Base-by-base conservation (phyloP, 2,113 vertebrate species). In the Pithys albifrons region DNA sequence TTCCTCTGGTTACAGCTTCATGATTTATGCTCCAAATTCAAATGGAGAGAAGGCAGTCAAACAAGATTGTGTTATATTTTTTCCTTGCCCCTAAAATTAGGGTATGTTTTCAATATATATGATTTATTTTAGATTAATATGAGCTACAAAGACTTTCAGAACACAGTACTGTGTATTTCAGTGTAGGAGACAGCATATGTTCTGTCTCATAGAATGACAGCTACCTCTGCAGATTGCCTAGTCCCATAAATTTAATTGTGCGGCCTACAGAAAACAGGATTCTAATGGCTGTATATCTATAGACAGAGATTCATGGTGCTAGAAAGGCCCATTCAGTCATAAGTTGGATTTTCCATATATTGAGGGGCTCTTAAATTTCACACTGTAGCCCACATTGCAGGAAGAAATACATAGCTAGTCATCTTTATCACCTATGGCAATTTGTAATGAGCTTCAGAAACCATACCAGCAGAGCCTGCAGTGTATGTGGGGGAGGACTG, bases 361-460 rank as follows among this genome's bases (percentile, higher is more conserved):
- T 95, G 79, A 92, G 86, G n/a, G 29, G 25, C 74, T 93, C 92
- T 73, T 85, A 95, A 91, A 93, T 93, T 69, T 90, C 54, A 41
- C 78, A 49, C 24, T 52, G 85, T 78, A 82, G 66, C 85, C 74
- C 70, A 61, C 80, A 81, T 20, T 61, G 31, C 31, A 65, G 91
- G 58, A 89, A 82, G 85, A 89, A 92, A 89, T 93, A 82, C 73
- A 79, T 1, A 82, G 46, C 85, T 43, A 57, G 64, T 93, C 54
- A 89, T 66, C 75, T 91, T 91, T 88, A 88, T 88, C 91, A 85
- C 64, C 85, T 24, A 6, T 15, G 74, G 58, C 87, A 83, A 62
- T 31, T 66, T 54, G 58, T 61, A 72, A 85, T 48, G 37, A 87
- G 54, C 62, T 94, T 14, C 93, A 82, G 91, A 48, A 83, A 55